Base-by-base conservation (phyloP, 2,888 invertebrate genomes). In the Sinelater perroti region DNA sequence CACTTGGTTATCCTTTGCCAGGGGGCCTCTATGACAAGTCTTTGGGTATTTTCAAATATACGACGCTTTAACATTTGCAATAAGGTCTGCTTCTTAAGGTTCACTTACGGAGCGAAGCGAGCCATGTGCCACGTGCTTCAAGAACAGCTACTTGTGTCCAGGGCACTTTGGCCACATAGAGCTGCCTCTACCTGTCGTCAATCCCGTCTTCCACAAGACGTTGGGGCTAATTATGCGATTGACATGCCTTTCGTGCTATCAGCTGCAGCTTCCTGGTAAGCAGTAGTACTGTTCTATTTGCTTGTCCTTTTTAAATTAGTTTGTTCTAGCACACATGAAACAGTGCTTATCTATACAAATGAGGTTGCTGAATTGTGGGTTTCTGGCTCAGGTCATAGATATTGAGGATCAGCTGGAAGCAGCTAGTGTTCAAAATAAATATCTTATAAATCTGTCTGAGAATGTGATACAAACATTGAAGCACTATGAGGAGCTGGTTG, bases 101-200 rank as follows among this genome's bases (percentile, higher is more conserved):
- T 88, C 89, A 1, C 72, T 82, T 26, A 83, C 83, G 59, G 86
- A 87, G 8, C 78, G 82, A 40, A 78, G 81, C 67, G 91, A 92
- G 59, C 81, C 86, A 0, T 98, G 97, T 75, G 80, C 80, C 2
- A 96, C 95, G 4, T 98, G 97, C 72, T 82, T 84, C 6, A 83
- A 86, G 63, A 83, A 82, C 11, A 74, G 85, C 35, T 73, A 82
- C 4, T 80, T 84, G 61, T 97, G 97, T 73, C 87, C 90, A 0
- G 99, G 99, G 0, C 99, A 99, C 78, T 89, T 95, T 77, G 98
- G 98, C 0, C 94, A 97, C 73, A 95, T 99, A 61, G 90, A 91
- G 64, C 80, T 99, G 1, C 93, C 94, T 0, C 79, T 97, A 7
- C 87, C 94, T 0, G 91, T 95, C 0, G 88, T 93, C 54, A 97